Base-by-base conservation (phyloP, 2,797 vertebrate species). In the Diplodus puntazzo region DNA sequence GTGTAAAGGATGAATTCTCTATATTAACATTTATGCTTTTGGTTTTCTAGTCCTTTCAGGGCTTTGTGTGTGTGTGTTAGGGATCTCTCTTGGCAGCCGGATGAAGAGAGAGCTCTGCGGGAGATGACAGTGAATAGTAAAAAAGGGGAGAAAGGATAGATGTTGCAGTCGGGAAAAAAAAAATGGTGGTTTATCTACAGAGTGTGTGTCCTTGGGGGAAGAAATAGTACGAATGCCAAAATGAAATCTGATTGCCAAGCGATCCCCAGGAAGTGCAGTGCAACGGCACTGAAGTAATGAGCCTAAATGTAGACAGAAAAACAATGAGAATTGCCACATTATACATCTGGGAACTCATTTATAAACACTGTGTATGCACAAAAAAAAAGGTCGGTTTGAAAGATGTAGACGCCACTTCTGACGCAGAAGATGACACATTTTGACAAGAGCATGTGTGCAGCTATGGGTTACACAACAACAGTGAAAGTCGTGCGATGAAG, bases 101-200 rank as follows among this genome's bases (percentile, higher is more conserved):
- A 83, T 80, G 65, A 89, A 90, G 80, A 52, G 65, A 55, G 76
- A 71, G 81, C 69, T 17, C 86, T 63, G 27, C 70, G 48, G 84
- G 84, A 77, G 80, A 87, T 88, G 86, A 91, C 81, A 78, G 82
- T 74, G 85, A 87, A 89, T 86, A 73, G 79, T 62, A 88, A 85
- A 90, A 83, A 53, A 76, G 46, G 52, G 53, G 53, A 75, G 54
- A 59, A 63, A 67, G 82, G 78, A 84, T 77, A 60, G 73, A 83
- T 81, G 82, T 79, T 75, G 62, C 53, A 68, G 82, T 77, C 75
- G 86, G 79, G 77, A 27, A 27, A 27, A 9, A 75, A 90, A 89
- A 93, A 78, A 88, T 81, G 58, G 49, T 61, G 57, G 73, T 87
- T 87, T 79, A 81, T 85, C 76, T 75, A 57, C 67, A 86, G 69